Base-by-base conservation (phyloP, 2,113 vertebrate species). In the Edolisoma coerulescens region DNA sequence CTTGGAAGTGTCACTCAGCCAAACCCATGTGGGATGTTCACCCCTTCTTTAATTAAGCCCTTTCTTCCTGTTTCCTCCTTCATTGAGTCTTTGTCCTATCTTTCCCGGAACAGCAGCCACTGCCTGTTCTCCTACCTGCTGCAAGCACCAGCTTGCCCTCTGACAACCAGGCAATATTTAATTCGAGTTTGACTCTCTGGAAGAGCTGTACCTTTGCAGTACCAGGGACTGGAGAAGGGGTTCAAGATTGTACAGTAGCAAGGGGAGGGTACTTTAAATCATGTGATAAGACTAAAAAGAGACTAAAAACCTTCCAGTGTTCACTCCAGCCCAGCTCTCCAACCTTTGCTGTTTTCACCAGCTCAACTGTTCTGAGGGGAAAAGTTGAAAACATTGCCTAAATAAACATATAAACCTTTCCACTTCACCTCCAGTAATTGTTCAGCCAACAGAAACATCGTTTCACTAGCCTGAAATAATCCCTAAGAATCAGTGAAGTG, bases 401-500 rank as follows among this genome's bases (percentile, higher is more conserved):
- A 37, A 74, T 61, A 92, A 94, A 84, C 59, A 42, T 28, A 60
- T 18, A 69, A 94, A 80, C 54, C 20, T 92, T 96, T 90, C 77
- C 52, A 52, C 77, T 93, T 90, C 1, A 1, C 47, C 59, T 86
- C 71, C 59, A 53, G 57, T 74, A 87, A 94, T 79, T 88, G 85
- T 87, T 90, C 83, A 79, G 86, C 86, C 78, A 90, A 93, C 57
- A 88, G 94, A 77, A 94, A 83, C 50, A 82, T 56, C 4, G 0
- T 96, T 94, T 85, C 76, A 80, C 52, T 76, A 89, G 91, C 61
- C 85, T 88, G 94, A 95, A 93, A 82, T 80, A 94, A 95, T 90
- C 76, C 80, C 54, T 28, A 33, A 32, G 63, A 94, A 57, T 17
- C 79, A 86, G 47, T 37, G 79, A 59, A 92, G 85, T 37, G 88